Base-by-base conservation (phyloP, 92 coral and sea anemone genomes). In the Zoanthus sociatus region DNA sequence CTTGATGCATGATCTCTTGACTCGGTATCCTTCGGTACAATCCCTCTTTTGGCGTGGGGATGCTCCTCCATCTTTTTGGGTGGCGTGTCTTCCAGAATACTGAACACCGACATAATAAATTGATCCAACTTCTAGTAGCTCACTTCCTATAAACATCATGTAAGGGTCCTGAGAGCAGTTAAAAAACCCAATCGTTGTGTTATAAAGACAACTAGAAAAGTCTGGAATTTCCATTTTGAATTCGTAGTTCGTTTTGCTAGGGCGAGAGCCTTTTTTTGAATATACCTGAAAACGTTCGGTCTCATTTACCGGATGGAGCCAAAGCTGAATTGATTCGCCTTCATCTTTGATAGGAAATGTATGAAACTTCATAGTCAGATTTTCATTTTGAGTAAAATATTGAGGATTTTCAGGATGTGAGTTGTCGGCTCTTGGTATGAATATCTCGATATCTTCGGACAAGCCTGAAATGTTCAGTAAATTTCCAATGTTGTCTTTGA, bases 1-100 rank as follows among this genome's bases (percentile, higher is more conserved):
- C 88, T 87, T 76, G 54, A 94, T 92, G 63, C 96, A 94, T 44
- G 93, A 89, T 4, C 96, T 83, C 94, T 94, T 94, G 26, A 87
- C 84, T 14, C 96, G 86, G 33, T 64, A 92, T 77, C 76, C 92
- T 78, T 46, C 87, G 74, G 45, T 60, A 10, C 84, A 79, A 63
- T 79, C 84, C n/a, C 84, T 63, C 63, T 21, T 79, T 7, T 63
- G 73, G 53, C 84, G 42, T 2, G 3, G 84, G 67, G 48, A 13
- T 13, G 7, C 37, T 37, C 47, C 42, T 21, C 17, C 50, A 20
- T 42, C 55, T 63, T 67, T 67, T 67, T 63, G 84, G 33, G 30
- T 79, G 17, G 61, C 54, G 20, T 45, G 54, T 63, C 31, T 30
- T 79, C 84, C 84, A 3, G 16, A 53, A 47, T 79, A 79, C 0